Percentiles rank a stretch among this genome's conserved stretches.
Evolutionary conservation across 1,140 invertebrate genomes (phyloP).

Genomic region (Trachymyrmex cornetzi): DNA sequence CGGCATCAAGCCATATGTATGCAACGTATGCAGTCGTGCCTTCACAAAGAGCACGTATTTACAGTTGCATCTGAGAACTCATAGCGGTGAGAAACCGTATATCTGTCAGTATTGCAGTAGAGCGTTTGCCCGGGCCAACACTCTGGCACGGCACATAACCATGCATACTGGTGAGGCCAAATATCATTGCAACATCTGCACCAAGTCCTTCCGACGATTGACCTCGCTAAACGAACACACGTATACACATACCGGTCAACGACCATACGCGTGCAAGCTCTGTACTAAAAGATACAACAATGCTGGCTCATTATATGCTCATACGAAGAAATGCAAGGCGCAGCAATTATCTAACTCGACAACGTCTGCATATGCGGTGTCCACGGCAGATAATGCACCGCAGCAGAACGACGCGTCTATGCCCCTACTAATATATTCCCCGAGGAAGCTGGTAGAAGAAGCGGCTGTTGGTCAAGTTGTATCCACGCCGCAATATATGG

Average conservation of each 20-base stretch:
- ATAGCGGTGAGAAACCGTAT: constrained; percentile 85
- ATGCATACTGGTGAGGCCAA: constrained; percentile 89
- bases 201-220: constrained; percentile 81
- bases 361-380: constrained; percentile 59
- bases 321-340: constrained; percentile 83
- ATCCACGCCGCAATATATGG: constrained; percentile 78
- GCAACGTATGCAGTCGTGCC: constrained; percentile 84
- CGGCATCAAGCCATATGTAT: constrained; percentile 84
- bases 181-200: constrained; percentile 83
- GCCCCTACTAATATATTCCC: constrained; percentile 76
- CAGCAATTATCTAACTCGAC: constrained; percentile 69
- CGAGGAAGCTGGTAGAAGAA: constrained; percentile 77
- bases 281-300: constrained; percentile 89
- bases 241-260: constrained; percentile 84
- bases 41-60: constrained; percentile 86
- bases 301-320: constrained; percentile 83
- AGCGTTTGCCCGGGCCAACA: constrained; percentile 90
- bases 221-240: constrained; percentile 84
- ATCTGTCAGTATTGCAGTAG: constrained; percentile 92
- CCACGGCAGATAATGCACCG: constrained; percentile 61
- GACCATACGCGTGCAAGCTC: constrained; percentile 86
- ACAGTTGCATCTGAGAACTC: constrained; percentile 82
- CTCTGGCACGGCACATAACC: constrained; percentile 94
- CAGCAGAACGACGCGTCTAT: constrained; percentile 66
- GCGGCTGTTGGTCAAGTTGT: constrained; percentile 66